Base-by-base conservation (phyloP, 2,797 vertebrate species). In the Rhinatrema bivittatum region DNA sequence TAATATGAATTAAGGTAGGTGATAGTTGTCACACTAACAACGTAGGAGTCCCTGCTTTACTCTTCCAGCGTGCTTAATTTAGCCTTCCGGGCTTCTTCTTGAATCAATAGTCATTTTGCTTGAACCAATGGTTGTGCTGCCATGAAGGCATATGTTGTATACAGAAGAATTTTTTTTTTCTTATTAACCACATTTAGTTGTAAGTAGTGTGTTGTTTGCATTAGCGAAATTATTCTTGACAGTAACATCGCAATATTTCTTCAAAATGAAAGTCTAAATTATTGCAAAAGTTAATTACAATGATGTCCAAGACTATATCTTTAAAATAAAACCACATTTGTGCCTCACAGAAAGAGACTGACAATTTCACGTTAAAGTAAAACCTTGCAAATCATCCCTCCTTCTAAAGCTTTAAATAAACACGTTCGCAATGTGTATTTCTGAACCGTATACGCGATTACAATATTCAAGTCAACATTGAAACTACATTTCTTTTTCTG, bases 41-140 rank as follows among this genome's bases (percentile, higher is more conserved):
- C 27, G 68, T 46, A 29, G 20, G 53, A 54, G 25, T 39, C 38
- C 41, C 25, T 10, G n/a, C n/a, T n/a, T n/a, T 50, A 36, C 55
- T 31, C 32, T 53, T 53, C 44, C 53, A 59, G 42, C 46, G 44
- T 44, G 32, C 33, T 50, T 43, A 1, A 36, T 57, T 68, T 61
- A 57, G 50, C 54, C 55, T 62, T 10, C 20, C 63, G 55, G 53
- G 53, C 56, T n/a, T 72, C 36, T 48, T 57, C 70, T 68, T 65
- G 63, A 72, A 70, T 74, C 67, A 57, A 57, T 57, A 70, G 50
- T 63, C 53, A 61, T 65, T 61, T 70, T 52, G 37, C 44, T 29
- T 58, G 70, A 68, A 48, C 75, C 74, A 82, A 79, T 79, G 59
- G 56, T 68, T 74, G 67, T 32, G 35, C 42, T 71, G 67, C 72